A percentile compares a stretch with the other conserved stretches of the same genome.
These are phyloP conservation scores for Numenius phaeopus DNA, from an alignment of 2,797 vertebrate genomes.

Conservation along the genomic window DNA sequence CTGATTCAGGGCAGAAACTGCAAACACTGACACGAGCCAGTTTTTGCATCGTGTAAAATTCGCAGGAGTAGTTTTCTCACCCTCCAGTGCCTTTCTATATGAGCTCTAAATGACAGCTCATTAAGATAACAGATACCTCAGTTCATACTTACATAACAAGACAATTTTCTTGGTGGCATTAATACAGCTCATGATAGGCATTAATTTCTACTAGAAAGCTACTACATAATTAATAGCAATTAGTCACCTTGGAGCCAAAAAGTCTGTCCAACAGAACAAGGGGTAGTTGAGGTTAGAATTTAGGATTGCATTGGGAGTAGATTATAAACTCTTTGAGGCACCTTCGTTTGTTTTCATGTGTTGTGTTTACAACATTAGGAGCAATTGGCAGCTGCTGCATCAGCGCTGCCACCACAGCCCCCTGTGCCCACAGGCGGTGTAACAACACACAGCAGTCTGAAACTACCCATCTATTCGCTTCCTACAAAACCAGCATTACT, in stretches of 20 bases:
- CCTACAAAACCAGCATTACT: neutral
- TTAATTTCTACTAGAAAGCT: neutral
- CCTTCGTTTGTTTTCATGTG: neutral
- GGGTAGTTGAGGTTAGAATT: neutral
- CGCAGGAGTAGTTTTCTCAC: neutral
- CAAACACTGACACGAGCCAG: neutral
- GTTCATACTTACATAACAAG: neutral
- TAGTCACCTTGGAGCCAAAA: neutral
- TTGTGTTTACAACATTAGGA: neutral
- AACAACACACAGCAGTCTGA: neutral
- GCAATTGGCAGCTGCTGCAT: neutral
- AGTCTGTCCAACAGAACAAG: neutral
- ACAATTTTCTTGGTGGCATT: neutral
- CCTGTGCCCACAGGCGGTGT: neutral
- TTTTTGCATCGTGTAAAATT: neutral
- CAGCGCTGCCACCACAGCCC: neutral
- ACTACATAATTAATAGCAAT: neutral
- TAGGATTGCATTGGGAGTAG: neutral
- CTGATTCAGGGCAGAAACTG: neutral
- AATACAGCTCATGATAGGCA: neutral
- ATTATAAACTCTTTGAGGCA: neutral
- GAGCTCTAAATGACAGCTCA: neutral
- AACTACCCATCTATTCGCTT: neutral
- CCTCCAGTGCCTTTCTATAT: neutral
- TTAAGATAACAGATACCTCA: neutral